These are phyloP conservation scores for Malurus cyaneus DNA, from an alignment of 2,113 vertebrate species.

Conservation along the genomic window DNA sequence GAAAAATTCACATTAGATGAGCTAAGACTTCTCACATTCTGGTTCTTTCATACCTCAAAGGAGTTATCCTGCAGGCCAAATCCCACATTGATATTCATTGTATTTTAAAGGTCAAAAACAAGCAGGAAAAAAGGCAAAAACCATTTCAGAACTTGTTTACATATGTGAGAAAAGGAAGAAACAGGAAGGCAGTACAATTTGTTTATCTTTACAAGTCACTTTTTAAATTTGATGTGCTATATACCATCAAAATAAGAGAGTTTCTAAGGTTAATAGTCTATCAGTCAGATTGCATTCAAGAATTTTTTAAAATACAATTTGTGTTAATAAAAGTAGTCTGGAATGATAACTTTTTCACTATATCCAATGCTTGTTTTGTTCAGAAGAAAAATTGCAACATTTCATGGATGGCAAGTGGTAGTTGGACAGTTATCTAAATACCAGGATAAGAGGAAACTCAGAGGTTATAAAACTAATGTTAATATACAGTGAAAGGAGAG, in stretches of 20 bases:
- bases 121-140: not conserved
- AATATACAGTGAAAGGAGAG: not conserved
- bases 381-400: constrained; percentile 11
- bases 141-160: not conserved
- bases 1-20: not conserved
- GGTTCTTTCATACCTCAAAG: not conserved
- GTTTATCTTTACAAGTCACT: not conserved
- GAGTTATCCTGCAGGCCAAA: not conserved
- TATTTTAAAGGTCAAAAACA: constrained; percentile 1
- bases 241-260: not conserved
- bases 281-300: constrained; percentile 18
- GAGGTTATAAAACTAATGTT: not conserved
- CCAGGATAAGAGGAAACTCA: not conserved
- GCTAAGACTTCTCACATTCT: not conserved
- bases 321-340: constrained; percentile 33
- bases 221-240: constrained; percentile 6
- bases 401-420: constrained; percentile 25
- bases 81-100: not conserved
- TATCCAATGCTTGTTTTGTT: constrained; percentile 34
- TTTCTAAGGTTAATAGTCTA: constrained; percentile 21
- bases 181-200: not conserved
- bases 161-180: not conserved
- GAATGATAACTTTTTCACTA: not conserved
- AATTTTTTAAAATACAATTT: constrained; percentile 19
- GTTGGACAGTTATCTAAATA: not conserved